These are phyloP conservation scores for Coregonus clupeaformis DNA, from an alignment of 2,113 vertebrate genomes.

Conservation along the genomic window DNA sequence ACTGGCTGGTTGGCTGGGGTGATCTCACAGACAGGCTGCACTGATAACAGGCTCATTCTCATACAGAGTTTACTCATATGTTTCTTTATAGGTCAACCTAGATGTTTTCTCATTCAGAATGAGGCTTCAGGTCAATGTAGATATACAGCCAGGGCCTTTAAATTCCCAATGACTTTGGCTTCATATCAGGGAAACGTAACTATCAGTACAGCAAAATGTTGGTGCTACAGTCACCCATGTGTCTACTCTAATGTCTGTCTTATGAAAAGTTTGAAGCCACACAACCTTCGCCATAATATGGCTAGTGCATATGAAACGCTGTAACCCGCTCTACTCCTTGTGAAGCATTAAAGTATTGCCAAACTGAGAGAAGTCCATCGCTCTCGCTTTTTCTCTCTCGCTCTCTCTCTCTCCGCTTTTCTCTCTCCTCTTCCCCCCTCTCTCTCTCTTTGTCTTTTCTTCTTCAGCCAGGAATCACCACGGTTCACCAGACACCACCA, in stretches of 20 bases:
- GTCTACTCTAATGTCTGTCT: not conserved
- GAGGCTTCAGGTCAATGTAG: no score
- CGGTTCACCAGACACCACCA: slow-evolving; percentile 46
- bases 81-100: no score
- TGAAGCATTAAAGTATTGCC: slow-evolving; percentile 21
- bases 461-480: slow-evolving; percentile 51
- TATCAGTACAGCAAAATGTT: no score
- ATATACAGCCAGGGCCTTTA: no score
- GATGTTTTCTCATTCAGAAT: no score
- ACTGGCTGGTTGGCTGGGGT: no score
- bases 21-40: no score
- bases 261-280: not conserved
- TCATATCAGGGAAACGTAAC: no score
- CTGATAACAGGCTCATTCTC: no score
- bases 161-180: no score
- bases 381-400: not conserved
- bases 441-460: slow-evolving; percentile 32
- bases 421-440: not conserved
- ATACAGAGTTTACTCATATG: no score
- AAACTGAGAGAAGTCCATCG: slow-evolving; percentile 33
- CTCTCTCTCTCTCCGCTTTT: not conserved
- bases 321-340: slow-evolving; percentile 10
- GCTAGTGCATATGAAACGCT: slow-evolving; percentile 32
- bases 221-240: no score
- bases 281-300: not conserved